These are phyloP conservation scores for Podotricha telesiphe DNA, from an alignment of 2,888 invertebrate species.

Conservation along the genomic window DNA sequence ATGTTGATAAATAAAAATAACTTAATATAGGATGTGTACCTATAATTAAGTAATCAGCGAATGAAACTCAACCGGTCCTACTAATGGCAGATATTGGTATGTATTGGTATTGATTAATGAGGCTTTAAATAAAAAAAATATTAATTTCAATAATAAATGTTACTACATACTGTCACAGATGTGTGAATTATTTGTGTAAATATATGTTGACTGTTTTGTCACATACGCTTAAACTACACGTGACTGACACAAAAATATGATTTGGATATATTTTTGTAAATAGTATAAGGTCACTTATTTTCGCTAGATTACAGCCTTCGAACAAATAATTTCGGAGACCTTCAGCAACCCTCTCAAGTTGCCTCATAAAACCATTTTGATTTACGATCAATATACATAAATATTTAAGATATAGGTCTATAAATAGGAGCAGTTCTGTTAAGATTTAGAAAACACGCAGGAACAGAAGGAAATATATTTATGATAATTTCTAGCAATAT, in stretches of 20 bases:
- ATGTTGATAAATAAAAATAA: no score
- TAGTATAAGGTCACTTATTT: conserved; percentile 36
- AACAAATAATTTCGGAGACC: conserved; percentile 38
- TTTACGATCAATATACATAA: conserved; percentile 33
- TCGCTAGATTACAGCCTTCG: conserved; percentile 39
- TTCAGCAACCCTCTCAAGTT: conserved; percentile 37
- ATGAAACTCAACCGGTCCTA: no score
- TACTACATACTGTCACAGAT: background rate
- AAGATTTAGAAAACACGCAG: background rate
- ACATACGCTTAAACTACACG: background rate
- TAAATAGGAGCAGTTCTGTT: background rate
- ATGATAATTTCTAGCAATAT: background rate
- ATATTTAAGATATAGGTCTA: background rate
- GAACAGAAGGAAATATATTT: no score
- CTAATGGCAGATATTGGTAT: no score
- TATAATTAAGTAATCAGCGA: no score
- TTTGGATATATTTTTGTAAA: conserved; percentile 24
- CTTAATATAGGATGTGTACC: no score
- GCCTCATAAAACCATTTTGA: conserved; percentile 44
- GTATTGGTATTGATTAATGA: no score
- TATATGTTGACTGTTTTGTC: no score
- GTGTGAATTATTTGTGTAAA: background rate
- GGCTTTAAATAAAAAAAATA: no score
- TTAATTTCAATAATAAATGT: no score
- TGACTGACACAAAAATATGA: conserved; percentile 10